phyloP scores from a whole-genome alignment of 35 echinoderm and acorn worm genomes.

The Apostichopus japonicus region DNA sequence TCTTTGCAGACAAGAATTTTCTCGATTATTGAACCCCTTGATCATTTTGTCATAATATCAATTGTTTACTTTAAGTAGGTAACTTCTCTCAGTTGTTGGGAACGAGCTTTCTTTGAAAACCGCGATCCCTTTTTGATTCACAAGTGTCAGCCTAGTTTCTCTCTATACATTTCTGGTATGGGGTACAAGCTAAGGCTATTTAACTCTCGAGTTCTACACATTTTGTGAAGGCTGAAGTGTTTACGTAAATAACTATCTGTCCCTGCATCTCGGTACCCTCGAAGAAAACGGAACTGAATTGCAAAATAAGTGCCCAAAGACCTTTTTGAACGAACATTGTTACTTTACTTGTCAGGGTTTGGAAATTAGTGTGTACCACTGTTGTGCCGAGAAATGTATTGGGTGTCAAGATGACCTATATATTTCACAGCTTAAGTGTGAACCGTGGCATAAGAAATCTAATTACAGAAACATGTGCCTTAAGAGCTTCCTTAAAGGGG shows the following conservation, averaged over 20 bases:
- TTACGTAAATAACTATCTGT: not conserved
- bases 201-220: not conserved
- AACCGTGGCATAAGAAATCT: conserved; percentile 32
- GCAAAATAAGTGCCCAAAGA: too few relatives aligned
- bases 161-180: not conserved
- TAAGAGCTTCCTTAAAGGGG: not conserved
- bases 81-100: not conserved
- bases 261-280: not conserved
- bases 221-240: not conserved
- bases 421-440: not conserved
- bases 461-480: conserved; percentile 9
- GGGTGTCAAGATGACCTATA: conserved; percentile 16
- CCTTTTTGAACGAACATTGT: too few relatives aligned
- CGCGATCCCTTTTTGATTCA: not conserved
- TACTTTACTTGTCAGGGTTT: too few relatives aligned
- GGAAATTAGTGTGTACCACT: not conserved
- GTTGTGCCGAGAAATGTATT: not conserved
- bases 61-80: not conserved
- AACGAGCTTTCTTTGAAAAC: not conserved
- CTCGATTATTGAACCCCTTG: not conserved
- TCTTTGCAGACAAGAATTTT: not conserved
- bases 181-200: not conserved
- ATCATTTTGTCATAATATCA: not conserved
- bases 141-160: not conserved
- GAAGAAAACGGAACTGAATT: too few relatives aligned